Conservation (phyloP, 30 jellyfish, hydroid and myxozoan species). For the Rhopilema esculentum region DNA sequence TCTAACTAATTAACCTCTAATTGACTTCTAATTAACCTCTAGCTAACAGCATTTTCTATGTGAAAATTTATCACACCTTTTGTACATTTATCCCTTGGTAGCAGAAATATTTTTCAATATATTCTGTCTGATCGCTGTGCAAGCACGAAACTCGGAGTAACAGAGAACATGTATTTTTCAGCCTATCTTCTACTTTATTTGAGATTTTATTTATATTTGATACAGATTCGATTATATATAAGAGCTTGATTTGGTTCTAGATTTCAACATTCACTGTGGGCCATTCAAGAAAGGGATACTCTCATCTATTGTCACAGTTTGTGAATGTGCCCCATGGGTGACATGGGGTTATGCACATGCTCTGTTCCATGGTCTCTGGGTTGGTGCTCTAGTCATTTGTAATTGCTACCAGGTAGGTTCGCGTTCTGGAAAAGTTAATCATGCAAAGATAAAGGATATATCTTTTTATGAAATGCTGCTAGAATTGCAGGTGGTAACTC, state of each 20-base stretch:
- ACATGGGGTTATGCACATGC: slow-evolving; percentile 95
- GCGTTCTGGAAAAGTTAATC: neutral
- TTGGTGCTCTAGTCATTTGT: slow-evolving; percentile 77
- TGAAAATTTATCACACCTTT: no score
- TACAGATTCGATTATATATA: neutral
- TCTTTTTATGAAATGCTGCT: no score
- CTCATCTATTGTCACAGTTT: slow-evolving; percentile 60
- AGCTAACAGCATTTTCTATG: no score
- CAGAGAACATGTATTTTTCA: no score
- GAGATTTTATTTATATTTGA: neutral
- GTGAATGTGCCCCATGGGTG: slow-evolving; percentile 97
- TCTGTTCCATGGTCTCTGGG: slow-evolving; percentile 87
- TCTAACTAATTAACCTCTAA: no score
- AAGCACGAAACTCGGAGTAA: neutral
- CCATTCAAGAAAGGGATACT: slow-evolving; percentile 80
- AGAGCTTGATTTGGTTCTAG: slow-evolving; percentile 35
- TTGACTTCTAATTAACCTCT: no score
- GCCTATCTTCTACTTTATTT: neutral
- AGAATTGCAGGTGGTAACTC: no score
- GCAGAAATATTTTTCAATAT: no score
- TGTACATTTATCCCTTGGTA: no score
- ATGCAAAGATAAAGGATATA: no score
- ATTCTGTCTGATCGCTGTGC: no score
- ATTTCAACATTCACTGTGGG: slow-evolving; percentile 82
- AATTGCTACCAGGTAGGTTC: slow-evolving; percentile 79